phyloP scores from a whole-genome alignment of 2,888 invertebrate species.

The Dryomyza anilis region DNA sequence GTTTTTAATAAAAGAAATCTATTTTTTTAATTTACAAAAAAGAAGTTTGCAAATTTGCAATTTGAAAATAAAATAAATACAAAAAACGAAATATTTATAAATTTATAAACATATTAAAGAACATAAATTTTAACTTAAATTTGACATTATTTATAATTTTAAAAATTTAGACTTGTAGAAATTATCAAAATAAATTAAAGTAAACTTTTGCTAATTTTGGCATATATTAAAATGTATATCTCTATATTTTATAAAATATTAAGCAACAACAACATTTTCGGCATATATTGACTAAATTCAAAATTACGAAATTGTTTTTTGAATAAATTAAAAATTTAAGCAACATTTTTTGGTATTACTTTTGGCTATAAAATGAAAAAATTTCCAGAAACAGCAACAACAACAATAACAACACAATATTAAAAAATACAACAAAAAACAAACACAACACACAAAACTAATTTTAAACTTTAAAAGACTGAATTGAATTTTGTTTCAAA shows the following conservation, averaged over 20 bases:
- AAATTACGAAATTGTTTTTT: constrained; percentile 10
- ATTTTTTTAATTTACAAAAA: no score
- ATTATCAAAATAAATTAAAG: no score
- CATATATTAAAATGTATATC: not conserved
- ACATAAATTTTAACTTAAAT: no score
- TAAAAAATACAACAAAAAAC: not conserved
- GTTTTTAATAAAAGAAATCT: no score
- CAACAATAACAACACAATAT: constrained; percentile 3
- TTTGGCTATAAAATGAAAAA: constrained; percentile 54
- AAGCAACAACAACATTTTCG: not conserved
- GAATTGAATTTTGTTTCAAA: constrained; percentile 10
- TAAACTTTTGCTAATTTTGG: no score
- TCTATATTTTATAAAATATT: not conserved
- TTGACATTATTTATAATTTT: no score
- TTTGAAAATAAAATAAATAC: no score
- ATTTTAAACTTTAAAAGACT: constrained; percentile 19
- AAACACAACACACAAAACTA: constrained; percentile 1
- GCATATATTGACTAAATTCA: constrained; percentile 15
- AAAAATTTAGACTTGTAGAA: no score
- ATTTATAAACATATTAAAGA: no score
- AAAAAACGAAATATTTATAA: no score
- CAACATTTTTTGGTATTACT: constrained; percentile 23
- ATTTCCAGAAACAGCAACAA: constrained; percentile 33
- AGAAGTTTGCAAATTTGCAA: no score
- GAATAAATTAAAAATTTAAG: not conserved